Percentiles rank a stretch among this genome's conserved stretches.
Evolutionary conservation across 2,888 invertebrate species (phyloP).

Genomic region (Halocaridina rubra): DNA sequence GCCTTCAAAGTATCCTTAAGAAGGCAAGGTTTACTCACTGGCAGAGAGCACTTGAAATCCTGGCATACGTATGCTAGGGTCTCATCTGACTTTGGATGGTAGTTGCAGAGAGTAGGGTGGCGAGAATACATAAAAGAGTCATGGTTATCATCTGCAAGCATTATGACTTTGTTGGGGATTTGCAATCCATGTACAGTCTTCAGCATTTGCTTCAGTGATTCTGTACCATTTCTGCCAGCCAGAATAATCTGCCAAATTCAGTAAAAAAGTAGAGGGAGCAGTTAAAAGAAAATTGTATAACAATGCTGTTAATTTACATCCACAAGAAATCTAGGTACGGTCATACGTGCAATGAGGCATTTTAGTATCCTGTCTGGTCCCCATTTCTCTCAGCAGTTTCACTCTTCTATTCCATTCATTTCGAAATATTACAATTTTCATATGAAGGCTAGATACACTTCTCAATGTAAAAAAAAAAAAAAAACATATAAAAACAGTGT

Average conservation of each 20-base stretch:
- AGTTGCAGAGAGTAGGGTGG: slow-evolving; percentile 69
- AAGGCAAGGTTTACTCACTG: slow-evolving; percentile 77
- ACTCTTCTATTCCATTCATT: too few relatives aligned
- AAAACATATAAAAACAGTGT: too few relatives aligned
- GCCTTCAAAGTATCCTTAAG: slow-evolving; percentile 74
- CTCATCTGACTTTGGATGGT: slow-evolving; percentile 73
- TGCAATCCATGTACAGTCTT: slow-evolving; percentile 76
- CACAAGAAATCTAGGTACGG: not conserved
- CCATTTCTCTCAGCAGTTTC: too few relatives aligned
- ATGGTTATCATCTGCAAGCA: slow-evolving; percentile 72
- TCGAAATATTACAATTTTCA: too few relatives aligned
- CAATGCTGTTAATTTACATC: not conserved
- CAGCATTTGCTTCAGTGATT: slow-evolving; percentile 77
- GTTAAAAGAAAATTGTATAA: too few relatives aligned
- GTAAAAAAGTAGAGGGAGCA: too few relatives aligned
- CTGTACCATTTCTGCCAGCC: slow-evolving; percentile 75
- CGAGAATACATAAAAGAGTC: slow-evolving; percentile 69
- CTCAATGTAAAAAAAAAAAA: too few relatives aligned
- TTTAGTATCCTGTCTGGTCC: too few relatives aligned
- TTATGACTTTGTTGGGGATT: slow-evolving; percentile 78
- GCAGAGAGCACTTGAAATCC: slow-evolving; percentile 80
- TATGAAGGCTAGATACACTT: too few relatives aligned
- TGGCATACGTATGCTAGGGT: slow-evolving; percentile 84
- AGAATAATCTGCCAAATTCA: slow-evolving; percentile 68
- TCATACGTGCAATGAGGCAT: not conserved